Base-by-base conservation (phyloP, 2,797 vertebrate species). In the Gephyroberyx darwinii region DNA sequence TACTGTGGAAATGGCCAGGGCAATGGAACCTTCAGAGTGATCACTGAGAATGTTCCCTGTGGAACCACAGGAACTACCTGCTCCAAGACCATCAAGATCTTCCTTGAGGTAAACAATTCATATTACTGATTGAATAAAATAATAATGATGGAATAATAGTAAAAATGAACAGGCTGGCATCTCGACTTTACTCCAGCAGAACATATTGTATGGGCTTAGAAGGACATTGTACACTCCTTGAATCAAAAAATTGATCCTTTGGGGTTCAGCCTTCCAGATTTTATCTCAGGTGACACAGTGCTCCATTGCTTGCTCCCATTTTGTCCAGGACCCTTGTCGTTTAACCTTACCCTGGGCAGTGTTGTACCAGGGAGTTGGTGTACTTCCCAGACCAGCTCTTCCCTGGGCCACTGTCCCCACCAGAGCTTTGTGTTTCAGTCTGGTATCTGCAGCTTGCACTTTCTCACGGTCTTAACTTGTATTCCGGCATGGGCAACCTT, bases 11-110 rank as follows among this genome's bases (percentile, higher is more conserved):
- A 77, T 69, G 89, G 48, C 55, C 74, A 86, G 63, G 69, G 73
- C 58, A 85, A 89, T 55, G 94, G 94, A 39, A 94, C 91, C n/a
- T 96, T 96, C 83, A 86, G 92, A 80, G 92, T 96, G 65, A 89
- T 95, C 56, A 92, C 90, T 33, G 93, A 96, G 86, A 95, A 95
- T 75, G 81, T 92, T 0, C 91, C 93, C 8, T 96, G 95, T 83
- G 94, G 94, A 60, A 93, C 92, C 55, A 93, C 93, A 59, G 91
- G 90, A 30, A 89, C 92, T 62, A 92, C 94, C 65, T 96, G 95
- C 78, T 95, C 95, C 69, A 93, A 95, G 60, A 90, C 90, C 76
- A 93, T 96, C 76, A 95, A 89, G 72, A 51, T 96, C 56, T 93
- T 93, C 71, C 86, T 96, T 8, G 90, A 90, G 94, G 95, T 96